These are phyloP conservation scores for Drosophila nigricruria DNA, from an alignment of 2,888 invertebrate genomes.

Conservation along the genomic window DNA sequence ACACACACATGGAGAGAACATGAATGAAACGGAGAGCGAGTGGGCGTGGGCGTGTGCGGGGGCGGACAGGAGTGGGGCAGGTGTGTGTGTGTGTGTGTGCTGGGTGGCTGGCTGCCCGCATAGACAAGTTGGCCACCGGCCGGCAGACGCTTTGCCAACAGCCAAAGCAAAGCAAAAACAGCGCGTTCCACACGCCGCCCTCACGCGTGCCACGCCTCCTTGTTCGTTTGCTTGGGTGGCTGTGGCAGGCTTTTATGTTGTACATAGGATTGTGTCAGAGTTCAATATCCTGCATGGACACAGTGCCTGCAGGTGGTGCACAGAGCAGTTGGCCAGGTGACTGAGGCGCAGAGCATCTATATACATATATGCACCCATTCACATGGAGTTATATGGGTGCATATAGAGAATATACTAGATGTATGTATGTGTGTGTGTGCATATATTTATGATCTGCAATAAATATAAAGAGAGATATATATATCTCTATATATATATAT, in stretches of 20 bases:
- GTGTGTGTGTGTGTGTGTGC: not conserved
- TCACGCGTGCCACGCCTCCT: not conserved
- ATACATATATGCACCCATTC: not conserved
- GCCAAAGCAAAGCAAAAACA: not conserved
- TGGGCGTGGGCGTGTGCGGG: not conserved
- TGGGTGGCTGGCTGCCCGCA: conserved; percentile 18
- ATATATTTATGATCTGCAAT: not conserved
- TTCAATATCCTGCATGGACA: conserved; percentile 74
- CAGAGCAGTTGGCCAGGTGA: conserved; percentile 21
- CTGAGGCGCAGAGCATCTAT: not conserved
- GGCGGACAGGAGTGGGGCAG: not conserved
- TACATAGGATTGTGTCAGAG: conserved; percentile 75
- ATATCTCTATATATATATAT: no score
- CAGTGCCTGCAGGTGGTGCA: conserved; percentile 52
- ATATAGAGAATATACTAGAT: not conserved
- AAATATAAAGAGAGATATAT: not conserved
- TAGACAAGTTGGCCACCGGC: conserved; percentile 71
- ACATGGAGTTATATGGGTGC: no score
- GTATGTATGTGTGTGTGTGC: not conserved
- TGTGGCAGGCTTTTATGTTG: conserved; percentile 30
- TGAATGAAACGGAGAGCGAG: conserved; percentile 29
- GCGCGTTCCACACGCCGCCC: not conserved
- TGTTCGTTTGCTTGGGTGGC: not conserved
- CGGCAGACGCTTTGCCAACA: conserved; percentile 44
- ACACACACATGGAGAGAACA: conserved; percentile 34